Percentiles rank a stretch among this genome's conserved stretches.
Conservation (phyloP, 92 coral and sea anemone species). For the Scolanthus callimorphus region DNA sequence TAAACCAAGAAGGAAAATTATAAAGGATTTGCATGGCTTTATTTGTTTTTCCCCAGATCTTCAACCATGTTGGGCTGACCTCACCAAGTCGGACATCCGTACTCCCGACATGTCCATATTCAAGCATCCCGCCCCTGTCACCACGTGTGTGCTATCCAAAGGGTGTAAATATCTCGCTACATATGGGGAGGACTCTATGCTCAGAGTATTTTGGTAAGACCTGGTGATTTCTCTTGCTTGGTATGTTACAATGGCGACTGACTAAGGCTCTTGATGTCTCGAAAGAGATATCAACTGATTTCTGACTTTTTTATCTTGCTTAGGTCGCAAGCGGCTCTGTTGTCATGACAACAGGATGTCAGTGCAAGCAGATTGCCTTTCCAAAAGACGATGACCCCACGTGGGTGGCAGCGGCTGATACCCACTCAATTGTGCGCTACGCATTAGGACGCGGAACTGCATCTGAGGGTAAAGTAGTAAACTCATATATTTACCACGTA, state of each 20-base stretch:
- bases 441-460: conserved; percentile 25
- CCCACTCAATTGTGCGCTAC: conserved; percentile 36
- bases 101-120: conserved; percentile 23
- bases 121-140: conserved; percentile 28
- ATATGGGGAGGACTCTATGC: conserved; percentile 17
- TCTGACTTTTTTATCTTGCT: no score
- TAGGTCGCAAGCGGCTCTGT: conserved; percentile 44
- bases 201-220: conserved; percentile 37
- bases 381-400: conserved; percentile 19
- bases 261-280: no score
- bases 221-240: no score
- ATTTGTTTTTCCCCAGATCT: background rate
- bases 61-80: conserved; percentile 26
- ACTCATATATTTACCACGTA: no score
- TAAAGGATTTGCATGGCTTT: no score
- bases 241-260: no score
- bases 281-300: no score
- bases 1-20: no score
- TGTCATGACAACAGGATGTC: conserved; percentile 24
- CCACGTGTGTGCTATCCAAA: conserved; percentile 37
- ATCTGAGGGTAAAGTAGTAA: conserved; percentile 23
- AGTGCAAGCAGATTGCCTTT: conserved; percentile 22
- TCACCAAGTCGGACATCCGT: conserved; percentile 24
- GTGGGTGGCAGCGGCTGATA: conserved; percentile 31
- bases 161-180: conserved; percentile 45